phyloP scores from a whole-genome alignment of 2,888 invertebrate species.

The Diaphora mendica region DNA sequence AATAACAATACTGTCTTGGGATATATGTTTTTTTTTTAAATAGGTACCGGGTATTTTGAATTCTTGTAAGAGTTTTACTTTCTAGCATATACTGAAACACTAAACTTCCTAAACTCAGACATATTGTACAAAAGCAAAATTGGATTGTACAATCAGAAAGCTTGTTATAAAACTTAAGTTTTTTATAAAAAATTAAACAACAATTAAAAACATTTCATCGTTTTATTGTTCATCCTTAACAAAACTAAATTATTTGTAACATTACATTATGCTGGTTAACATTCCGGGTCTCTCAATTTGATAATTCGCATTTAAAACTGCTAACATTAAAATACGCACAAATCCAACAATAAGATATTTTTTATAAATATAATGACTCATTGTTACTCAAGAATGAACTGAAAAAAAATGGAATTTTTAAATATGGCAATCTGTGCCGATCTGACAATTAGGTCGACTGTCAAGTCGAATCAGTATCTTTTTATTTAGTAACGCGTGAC shows the following conservation, averaged over 20 bases:
- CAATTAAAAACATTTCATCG: conserved; percentile 66
- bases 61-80: background rate
- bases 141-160: no score
- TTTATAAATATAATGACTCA: conserved; percentile 26
- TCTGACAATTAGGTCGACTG: background rate
- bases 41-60: background rate
- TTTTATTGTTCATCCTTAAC: conserved; percentile 78
- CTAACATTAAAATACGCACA: conserved; percentile 38
- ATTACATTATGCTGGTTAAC: conserved; percentile 75
- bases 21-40: no score
- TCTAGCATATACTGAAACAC: background rate
- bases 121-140: background rate
- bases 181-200: conserved; percentile 58
- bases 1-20: no score
- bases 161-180: background rate
- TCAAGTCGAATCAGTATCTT: background rate
- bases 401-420: background rate
- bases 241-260: conserved; percentile 71
- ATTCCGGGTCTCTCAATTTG: conserved; percentile 60
- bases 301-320: conserved; percentile 43
- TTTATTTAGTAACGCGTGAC: background rate
- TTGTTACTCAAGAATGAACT: background rate
- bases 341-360: conserved; percentile 33
- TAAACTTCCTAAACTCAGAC: no score
- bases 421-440: background rate